Evolutionary conservation across 2,797 vertebrate genomes (phyloP), one percentile per base, ranked within the genome.

Genomic region (Molossus molossus): DNA sequence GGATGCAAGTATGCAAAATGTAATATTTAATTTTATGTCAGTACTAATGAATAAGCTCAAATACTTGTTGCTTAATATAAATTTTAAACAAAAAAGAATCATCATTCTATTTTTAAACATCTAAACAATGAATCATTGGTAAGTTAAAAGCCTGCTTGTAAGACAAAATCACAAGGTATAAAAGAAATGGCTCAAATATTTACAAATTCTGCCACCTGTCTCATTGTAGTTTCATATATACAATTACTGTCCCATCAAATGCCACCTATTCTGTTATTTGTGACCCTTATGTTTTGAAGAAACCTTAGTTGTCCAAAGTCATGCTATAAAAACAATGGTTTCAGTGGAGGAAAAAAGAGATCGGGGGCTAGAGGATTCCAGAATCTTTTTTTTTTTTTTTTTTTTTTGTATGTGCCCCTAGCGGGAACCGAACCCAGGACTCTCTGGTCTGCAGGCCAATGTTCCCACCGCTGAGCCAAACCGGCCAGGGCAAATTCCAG

Each of bases 111-210:
- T 72, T 84, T 80, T 62, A 84, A 91, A 82, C 27, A 70, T 83
- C 33, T 57, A 73, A 94, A 95, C 57, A 92, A 77, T 5, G 40
- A 95, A 79, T 62, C 10, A 17, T 73, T 82, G 86, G 80, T 79
- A 91, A 65, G 17, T 40, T 86, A 79, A 94, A 91, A 70, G 86
- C 40, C 62, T 62, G 23, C 33, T 23, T 73, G 6, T 48, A 82
- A 87, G 33, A 89, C 40, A 90, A 60, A 95, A 96, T 89, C n/a
- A 77, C 9, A 82, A 33, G 17, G 62, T 53, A 94, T 92, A 73
- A 89, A 93, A 53, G 48, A 95, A 91, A 96, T 48, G 45, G 53
- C 58, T 88, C 53, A 84, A 70, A 91, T 91, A 93, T 33, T 72
- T 75, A 81, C 60, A 94, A 80, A 50, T 58, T 14, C 21, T 92